These are phyloP conservation scores for Sigmodon hispidus DNA, from an alignment of 2,113 vertebrate species.

Conservation along the genomic window DNA sequence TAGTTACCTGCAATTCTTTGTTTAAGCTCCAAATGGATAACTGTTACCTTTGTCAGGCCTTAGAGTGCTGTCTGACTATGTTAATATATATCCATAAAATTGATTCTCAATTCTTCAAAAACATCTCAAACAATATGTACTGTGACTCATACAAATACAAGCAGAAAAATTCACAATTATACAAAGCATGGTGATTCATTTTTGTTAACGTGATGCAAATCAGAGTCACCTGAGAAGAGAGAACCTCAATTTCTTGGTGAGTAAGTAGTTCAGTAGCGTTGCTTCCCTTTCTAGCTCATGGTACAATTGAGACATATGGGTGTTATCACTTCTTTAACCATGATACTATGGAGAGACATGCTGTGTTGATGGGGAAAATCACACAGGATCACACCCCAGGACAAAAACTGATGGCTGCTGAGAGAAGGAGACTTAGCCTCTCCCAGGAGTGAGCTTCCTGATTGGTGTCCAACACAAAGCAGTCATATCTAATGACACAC, in stretches of 20 bases:
- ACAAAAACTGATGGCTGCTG: not conserved
- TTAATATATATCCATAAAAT: not conserved
- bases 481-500: not conserved
- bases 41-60: conserved; percentile 9
- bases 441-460: not conserved
- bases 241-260: not conserved
- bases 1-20: not conserved
- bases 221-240: not conserved
- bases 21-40: not conserved
- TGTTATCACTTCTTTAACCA: not conserved
- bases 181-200: not conserved
- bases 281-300: not conserved
- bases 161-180: not conserved
- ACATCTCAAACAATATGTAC: not conserved
- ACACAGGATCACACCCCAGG: not conserved
- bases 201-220: not conserved
- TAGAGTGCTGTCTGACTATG: not conserved
- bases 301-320: not conserved
- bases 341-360: not conserved
- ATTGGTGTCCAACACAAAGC: not conserved
- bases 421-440: not conserved
- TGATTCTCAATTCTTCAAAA: not conserved
- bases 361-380: not conserved
- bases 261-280: not conserved
- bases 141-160: not conserved